Evolutionary conservation across 2,888 invertebrate genomes (phyloP).

Genomic region (Harpagoxenus sublaevis): DNA sequence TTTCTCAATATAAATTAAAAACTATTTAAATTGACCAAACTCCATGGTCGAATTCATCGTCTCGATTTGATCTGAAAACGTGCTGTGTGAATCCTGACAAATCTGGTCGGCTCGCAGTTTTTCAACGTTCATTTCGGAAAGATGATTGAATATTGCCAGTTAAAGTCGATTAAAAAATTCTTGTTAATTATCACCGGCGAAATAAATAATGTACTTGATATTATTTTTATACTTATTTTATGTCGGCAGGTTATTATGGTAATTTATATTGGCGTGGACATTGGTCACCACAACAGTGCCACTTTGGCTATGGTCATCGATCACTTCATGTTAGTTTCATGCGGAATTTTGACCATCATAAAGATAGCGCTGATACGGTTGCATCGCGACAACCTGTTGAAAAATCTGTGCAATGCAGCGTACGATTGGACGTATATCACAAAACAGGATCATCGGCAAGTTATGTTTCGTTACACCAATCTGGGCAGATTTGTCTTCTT

Average conservation of each 20-base stretch:
- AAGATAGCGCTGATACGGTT: not conserved
- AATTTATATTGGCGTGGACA: not conserved
- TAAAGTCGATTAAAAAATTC: too few species aligned
- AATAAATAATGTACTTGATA: too few species aligned
- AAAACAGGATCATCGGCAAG: not conserved
- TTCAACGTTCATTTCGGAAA: too few species aligned
- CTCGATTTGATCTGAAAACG: too few species aligned
- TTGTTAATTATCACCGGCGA: too few species aligned
- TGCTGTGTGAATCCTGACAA: too few species aligned
- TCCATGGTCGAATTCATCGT: too few species aligned
- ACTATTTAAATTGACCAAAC: too few species aligned
- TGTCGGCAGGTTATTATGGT: slow-evolving; percentile 1
- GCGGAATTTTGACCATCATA: not conserved
- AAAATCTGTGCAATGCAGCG: not conserved
- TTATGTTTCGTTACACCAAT: slow-evolving; percentile 19
- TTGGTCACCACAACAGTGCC: not conserved
- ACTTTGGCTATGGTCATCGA: not conserved
- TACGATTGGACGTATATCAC: not conserved
- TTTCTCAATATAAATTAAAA: too few species aligned
- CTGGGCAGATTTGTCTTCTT: slow-evolving; percentile 5
- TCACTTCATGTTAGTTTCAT: not conserved
- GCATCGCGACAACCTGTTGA: slow-evolving; percentile 3
- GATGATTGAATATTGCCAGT: too few species aligned
- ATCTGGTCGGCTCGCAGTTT: too few species aligned
- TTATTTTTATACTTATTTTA: not conserved